A percentile compares a stretch with the other conserved stretches of the same genome.
Conservation (phyloP, 2,113 vertebrate species). For the Tricholaema leucomelas region DNA sequence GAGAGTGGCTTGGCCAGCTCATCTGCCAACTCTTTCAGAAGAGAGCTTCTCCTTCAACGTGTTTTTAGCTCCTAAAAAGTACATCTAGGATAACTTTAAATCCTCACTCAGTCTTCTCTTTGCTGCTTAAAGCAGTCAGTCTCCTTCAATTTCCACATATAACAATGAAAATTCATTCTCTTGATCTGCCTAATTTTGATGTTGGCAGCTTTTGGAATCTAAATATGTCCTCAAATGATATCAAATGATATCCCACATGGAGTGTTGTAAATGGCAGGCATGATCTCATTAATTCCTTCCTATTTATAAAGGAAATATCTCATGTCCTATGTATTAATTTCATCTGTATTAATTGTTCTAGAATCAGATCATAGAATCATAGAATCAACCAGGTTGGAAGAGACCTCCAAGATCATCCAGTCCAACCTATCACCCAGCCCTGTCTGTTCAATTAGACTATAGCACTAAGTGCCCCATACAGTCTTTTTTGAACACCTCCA, state of each 20-base stretch:
- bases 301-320: background rate
- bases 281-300: background rate
- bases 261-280: background rate
- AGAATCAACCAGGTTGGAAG: no score
- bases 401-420: no score
- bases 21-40: no score
- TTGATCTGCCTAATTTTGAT: background rate
- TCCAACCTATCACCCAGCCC: no score
- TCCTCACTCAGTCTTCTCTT: background rate
- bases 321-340: background rate
- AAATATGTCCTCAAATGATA: background rate
- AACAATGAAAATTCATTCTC: background rate
- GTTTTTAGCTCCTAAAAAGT: background rate
- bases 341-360: background rate
- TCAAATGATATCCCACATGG: background rate
- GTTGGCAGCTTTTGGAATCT: background rate
- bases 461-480: no score
- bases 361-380: no score
- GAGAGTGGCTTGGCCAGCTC: no score
- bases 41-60: background rate
- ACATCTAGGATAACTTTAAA: background rate
- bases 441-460: no score
- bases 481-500: no score
- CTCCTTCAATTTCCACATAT: background rate
- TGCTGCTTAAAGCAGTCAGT: background rate